Evolutionary conservation across 2,113 vertebrate species (phyloP).

Genomic region (Gobiocypris rarus): DNA sequence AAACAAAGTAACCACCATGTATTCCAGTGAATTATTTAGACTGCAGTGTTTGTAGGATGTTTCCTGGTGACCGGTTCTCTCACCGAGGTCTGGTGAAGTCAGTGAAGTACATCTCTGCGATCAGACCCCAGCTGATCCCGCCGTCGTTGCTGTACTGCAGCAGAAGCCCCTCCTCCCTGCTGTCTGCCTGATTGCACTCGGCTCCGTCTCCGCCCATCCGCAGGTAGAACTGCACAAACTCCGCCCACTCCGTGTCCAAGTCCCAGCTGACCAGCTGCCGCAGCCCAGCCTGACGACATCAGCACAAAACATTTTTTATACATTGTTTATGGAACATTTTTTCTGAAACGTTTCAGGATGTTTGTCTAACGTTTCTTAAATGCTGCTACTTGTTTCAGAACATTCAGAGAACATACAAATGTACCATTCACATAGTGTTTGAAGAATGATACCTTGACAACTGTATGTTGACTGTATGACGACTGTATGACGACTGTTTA

Average conservation of each 20-base stretch:
- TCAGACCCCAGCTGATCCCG: slow-evolving; percentile 93
- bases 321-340: no score
- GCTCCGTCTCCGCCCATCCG: slow-evolving; percentile 90
- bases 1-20: no score
- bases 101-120: slow-evolving; percentile 98
- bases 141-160: slow-evolving; percentile 96
- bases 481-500: no score
- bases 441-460: no score
- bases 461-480: no score
- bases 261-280: slow-evolving; percentile 94
- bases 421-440: no score
- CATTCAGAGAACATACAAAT: no score
- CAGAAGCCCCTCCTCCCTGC: slow-evolving; percentile 93
- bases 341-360: no score
- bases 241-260: slow-evolving; percentile 95
- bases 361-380: no score
- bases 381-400: no score
- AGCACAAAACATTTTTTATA: no score
- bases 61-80: neutral
- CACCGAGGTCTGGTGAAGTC: slow-evolving; percentile 95
- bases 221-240: slow-evolving; percentile 98
- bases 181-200: slow-evolving; percentile 92
- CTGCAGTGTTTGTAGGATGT: neutral
- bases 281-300: slow-evolving; percentile 83
- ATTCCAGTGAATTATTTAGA: neutral